These are phyloP conservation scores for Celastrina argiolus DNA, from an alignment of 2,888 invertebrate genomes.

Conservation along the genomic window DNA sequence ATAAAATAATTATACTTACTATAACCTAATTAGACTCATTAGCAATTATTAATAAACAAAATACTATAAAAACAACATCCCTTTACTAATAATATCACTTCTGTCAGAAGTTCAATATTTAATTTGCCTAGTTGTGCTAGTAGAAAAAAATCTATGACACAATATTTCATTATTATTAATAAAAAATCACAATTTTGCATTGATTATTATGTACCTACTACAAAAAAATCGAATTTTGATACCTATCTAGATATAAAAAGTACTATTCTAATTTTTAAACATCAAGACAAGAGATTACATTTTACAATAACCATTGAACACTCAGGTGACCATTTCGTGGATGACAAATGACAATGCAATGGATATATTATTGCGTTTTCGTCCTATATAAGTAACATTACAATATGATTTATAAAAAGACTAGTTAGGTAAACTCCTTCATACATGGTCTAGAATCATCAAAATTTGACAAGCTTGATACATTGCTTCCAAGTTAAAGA, in stretches of 20 bases:
- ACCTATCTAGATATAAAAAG: conserved; percentile 10
- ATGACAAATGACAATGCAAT: conserved; percentile 4
- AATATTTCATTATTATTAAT: neutral
- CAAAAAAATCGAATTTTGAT: neutral
- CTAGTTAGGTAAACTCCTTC: no score
- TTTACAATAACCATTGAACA: conserved; percentile 21
- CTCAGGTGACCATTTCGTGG: conserved; percentile 19
- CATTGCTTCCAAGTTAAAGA: neutral
- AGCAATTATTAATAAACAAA: no score
- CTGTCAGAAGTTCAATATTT: neutral
- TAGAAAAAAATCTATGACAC: neutral
- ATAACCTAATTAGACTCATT: no score
- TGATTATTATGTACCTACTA: neutral
- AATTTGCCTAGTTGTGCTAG: neutral
- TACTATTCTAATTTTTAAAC: neutral
- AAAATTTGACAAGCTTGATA: neutral
- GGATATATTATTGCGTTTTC: conserved; percentile 2
- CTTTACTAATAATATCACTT: no score
- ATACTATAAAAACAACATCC: neutral
- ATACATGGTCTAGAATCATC: no score
- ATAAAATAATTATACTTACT: neutral
- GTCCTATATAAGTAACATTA: neutral
- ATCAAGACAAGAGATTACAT: neutral
- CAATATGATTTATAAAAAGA: neutral
- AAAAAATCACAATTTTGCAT: neutral